These are phyloP conservation scores for Venusia cambrica DNA, from an alignment of 2,888 invertebrate species.

Conservation along the genomic window DNA sequence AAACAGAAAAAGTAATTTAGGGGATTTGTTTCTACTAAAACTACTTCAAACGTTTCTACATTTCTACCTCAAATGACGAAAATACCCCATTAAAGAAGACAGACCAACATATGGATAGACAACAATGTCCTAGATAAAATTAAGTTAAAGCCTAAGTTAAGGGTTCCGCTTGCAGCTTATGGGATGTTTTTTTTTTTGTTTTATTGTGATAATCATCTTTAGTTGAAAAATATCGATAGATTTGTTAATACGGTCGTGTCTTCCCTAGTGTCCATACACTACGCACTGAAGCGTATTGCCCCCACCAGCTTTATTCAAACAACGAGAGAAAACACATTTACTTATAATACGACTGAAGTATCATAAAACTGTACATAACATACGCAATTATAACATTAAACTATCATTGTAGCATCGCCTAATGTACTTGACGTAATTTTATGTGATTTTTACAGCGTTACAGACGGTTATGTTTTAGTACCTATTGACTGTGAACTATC, in stretches of 20 bases:
- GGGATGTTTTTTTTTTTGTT: background rate
- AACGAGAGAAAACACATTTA: conserved; percentile 42
- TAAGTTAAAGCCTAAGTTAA: too few species aligned
- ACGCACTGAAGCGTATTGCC: conserved; percentile 43
- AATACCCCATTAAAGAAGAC: too few species aligned
- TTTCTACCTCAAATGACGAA: too few species aligned
- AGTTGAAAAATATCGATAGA: background rate
- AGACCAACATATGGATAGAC: too few species aligned
- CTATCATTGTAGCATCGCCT: conserved; percentile 11
- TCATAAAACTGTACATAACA: conserved; percentile 18
- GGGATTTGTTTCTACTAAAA: too few species aligned
- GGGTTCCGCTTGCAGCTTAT: too few species aligned
- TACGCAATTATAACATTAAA: conserved; percentile 11
- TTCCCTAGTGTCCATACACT: conserved; percentile 19
- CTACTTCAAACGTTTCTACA: too few species aligned
- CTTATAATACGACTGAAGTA: conserved; percentile 16
- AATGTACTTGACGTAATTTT: conserved; percentile 18
- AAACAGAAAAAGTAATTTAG: too few species aligned
- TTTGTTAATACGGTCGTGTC: conserved; percentile 4
- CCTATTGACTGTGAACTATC: background rate
- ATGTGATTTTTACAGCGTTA: conserved; percentile 2
- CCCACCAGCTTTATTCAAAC: conserved; percentile 37
- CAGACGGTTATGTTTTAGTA: background rate
- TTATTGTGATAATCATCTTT: background rate
- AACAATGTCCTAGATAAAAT: too few species aligned